Base-by-base conservation (phyloP, 2,113 vertebrate species). In the Dipodomys spectabilis region DNA sequence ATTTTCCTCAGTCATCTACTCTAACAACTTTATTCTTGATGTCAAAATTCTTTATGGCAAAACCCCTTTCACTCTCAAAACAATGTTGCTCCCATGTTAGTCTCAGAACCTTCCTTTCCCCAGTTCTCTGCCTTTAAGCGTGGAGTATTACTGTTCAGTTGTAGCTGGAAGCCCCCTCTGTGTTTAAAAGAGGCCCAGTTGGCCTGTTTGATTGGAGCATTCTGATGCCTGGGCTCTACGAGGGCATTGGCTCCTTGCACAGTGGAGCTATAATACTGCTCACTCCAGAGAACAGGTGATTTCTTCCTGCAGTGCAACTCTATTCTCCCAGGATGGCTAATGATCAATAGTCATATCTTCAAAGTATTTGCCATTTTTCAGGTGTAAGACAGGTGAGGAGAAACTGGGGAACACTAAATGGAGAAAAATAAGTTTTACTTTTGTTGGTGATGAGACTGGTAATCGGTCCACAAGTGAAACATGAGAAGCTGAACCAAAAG, bases 371-470 rank as follows among this genome's bases (percentile, higher is more conserved):
- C 90, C 78, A 60, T 82, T 94, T 94, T 77, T 94, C 79, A 85
- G 67, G 79, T 15, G 53, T 64, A 89, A 86, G 86, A 94, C 32
- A 84, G 89, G 69, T 60, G 82, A 75, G 15, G 74, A 28, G 86
- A 81, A 32, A 49, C 86, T 65, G 30, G 89, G 94, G 86, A 94
- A 79, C 62, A 85, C 25, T 91, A 86, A 91, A 60, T 77, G 64
- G 85, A 93, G 74, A 95, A 94, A 93, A 94, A 68, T 57, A 91
- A 77, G 19, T 82, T 96, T 95, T 93, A 67, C 67, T 93, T 96
- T 69, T 1, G 7, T 85, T 35, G 45, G 32, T 35, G 69, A 90
- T 69, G 82, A 86, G 49, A 81, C n/a, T 87, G 83, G 72, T 82
- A 45, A 88, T 69, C 49, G 91, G 65, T 78, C 57, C 71, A 84